Base-by-base conservation (phyloP, 2,888 invertebrate genomes). In the Crematogaster levior region DNA sequence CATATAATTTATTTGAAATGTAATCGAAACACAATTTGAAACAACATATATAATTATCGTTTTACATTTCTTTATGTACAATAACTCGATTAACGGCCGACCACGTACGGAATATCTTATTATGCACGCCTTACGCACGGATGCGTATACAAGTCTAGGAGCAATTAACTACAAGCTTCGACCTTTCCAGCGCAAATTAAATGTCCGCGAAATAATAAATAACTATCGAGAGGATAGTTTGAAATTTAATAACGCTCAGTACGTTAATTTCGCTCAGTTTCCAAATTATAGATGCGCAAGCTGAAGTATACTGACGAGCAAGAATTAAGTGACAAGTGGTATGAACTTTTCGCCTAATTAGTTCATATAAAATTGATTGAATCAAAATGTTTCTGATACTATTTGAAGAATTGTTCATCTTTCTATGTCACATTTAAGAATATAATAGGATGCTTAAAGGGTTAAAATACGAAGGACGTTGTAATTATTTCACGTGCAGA, bases 1-100 rank as follows among this genome's bases (percentile, higher is more conserved):
- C 66, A 53, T 73, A 73, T 77, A 53, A 15, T 60, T 58, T 60
- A 53, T 66, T 84, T 70, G 24, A 82, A 84, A 79, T 68, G 18
- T 72, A 63, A 53, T 21, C 0, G 46, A 75, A 77, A 58, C 68
- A 79, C 58, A 79, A 27, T 75, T 27, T 72, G 4, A 18, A 51
- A 60, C 73, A 77, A 63, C 48, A 63, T 24, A 51, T 40, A 53
- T 70, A 70, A 70, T 43, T 21, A 51, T 56, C 9, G 30, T 75
- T 77, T 73, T 53, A 65, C 46, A 61, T 68, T 37, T 63, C 9
- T 79, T 81, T 86, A 88, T 88, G 9, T 88, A 87, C 82, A 87
- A 83, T 53, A 73, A 43, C 56, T 83, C 70, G 61, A 24, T 53
- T 48, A 5, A 37, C 58, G n/a, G 51, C 30, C 43, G 63, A 40